Conservation (phyloP, 2,888 invertebrate species). For the Lysandra coridon region DNA sequence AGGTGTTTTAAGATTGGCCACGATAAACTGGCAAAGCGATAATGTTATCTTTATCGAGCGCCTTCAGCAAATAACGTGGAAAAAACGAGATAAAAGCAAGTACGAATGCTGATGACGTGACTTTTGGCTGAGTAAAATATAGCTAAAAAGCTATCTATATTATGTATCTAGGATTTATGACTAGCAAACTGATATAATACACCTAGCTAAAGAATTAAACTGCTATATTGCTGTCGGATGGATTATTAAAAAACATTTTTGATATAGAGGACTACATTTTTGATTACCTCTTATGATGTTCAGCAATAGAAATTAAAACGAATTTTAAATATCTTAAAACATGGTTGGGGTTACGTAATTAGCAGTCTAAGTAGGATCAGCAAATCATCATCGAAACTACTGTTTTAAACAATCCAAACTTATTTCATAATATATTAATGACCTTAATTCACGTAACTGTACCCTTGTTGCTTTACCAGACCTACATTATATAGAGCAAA, state of each 20-base stretch:
- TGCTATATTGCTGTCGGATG: neutral
- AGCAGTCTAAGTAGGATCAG: neutral
- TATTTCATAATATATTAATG: no score
- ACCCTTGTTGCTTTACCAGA: no score
- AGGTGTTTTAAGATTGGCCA: constrained; percentile 26
- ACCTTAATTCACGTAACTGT: no score
- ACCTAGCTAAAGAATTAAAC: neutral
- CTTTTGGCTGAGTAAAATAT: constrained; percentile 32
- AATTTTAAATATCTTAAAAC: neutral
- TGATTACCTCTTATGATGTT: no score
- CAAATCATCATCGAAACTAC: neutral
- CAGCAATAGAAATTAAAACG: no score
- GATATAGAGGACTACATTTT: no score
- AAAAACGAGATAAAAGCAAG: constrained; percentile 73
- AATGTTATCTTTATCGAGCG: constrained; percentile 60
- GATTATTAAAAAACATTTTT: no score
- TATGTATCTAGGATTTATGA: neutral
- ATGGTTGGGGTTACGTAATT: neutral
- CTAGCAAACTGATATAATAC: neutral
- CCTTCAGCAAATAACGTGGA: constrained; percentile 77
- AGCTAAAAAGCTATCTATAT: neutral
- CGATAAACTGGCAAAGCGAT: constrained; percentile 29
- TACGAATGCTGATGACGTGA: constrained; percentile 60
- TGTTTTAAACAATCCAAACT: no score
- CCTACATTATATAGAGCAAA: no score